phyloP scores from a whole-genome alignment of 2,113 vertebrate species.

The Anhinga rufa region DNA sequence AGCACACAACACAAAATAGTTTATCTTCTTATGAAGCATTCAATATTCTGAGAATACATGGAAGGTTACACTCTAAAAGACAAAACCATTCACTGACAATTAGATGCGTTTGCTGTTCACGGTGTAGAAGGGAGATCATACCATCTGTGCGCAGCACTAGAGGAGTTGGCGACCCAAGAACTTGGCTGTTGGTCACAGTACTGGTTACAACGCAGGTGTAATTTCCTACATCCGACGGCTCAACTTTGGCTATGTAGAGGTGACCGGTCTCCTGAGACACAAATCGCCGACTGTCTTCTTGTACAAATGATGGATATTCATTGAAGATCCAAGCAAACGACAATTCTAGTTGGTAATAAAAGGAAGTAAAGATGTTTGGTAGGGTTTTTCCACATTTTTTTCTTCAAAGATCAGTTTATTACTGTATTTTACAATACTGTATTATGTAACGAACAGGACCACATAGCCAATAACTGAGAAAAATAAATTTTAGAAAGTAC shows the following conservation, averaged over 20 bases:
- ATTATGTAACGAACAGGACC: neutral
- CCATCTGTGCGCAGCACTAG: slow-evolving; percentile 89
- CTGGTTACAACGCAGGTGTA: slow-evolving; percentile 92
- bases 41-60: neutral
- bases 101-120: fast-evolving
- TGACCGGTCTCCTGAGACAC: slow-evolving; percentile 94
- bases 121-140: slow-evolving; percentile 42
- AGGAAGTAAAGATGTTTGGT: neutral
- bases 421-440: fast-evolving
- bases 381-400: neutral
- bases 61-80: fast-evolving
- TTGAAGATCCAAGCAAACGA: slow-evolving; percentile 95
- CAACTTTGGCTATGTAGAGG: slow-evolving; percentile 93
- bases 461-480: neutral
- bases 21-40: neutral
- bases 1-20: neutral
- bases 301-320: slow-evolving; percentile 86
- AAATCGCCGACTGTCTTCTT: slow-evolving; percentile 89
- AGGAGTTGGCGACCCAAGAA: slow-evolving; percentile 87
- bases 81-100: fast-evolving
- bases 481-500: neutral
- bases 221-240: slow-evolving; percentile 89
- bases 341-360: slow-evolving; percentile 69
- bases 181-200: slow-evolving; percentile 71
- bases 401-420: neutral